A percentile compares a stretch with the other conserved stretches of the same genome.
Evolutionary conservation across 1,140 invertebrate genomes (phyloP).

Genomic region (Leguminivora glycinivorella): DNA sequence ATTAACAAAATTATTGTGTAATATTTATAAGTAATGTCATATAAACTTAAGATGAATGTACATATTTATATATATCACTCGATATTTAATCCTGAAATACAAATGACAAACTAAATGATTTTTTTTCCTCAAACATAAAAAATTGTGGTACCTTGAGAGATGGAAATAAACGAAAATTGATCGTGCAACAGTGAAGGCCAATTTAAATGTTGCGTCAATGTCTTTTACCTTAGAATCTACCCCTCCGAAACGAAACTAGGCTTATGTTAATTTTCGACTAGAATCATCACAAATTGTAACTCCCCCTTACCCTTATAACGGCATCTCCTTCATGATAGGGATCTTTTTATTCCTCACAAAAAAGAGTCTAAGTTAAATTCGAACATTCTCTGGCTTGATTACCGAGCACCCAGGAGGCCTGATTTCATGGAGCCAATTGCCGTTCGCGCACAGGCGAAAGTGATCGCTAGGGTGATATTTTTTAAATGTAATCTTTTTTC

Average conservation of each 20-base stretch:
- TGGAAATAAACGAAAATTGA: too few species aligned
- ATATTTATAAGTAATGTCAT: too few species aligned
- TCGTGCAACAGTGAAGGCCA: too few species aligned
- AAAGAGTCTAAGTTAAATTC: constrained; percentile 66
- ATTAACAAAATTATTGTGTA: too few species aligned
- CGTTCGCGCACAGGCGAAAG: constrained; percentile 68
- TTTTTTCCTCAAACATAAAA: too few species aligned
- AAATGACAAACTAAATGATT: too few species aligned
- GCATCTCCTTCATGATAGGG: constrained; percentile 63
- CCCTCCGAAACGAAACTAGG: constrained; percentile 34
- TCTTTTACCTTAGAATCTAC: not conserved
- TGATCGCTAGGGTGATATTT: constrained; percentile 76
- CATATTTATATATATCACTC: too few species aligned
- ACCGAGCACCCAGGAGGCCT: constrained; percentile 71
- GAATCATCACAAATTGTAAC: constrained; percentile 73
- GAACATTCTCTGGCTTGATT: constrained; percentile 71
- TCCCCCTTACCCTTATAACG: constrained; percentile 60
- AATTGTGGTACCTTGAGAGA: too few species aligned
- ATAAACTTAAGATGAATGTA: too few species aligned
- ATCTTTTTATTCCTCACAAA: constrained; percentile 71
- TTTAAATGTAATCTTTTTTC: constrained; percentile 78
- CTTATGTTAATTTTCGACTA: constrained; percentile 64
- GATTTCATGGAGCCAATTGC: constrained; percentile 72
- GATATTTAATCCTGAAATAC: too few species aligned
- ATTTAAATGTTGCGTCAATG: not conserved